Base-by-base conservation (phyloP, 2,797 vertebrate species). In the Avahi laniger region DNA sequence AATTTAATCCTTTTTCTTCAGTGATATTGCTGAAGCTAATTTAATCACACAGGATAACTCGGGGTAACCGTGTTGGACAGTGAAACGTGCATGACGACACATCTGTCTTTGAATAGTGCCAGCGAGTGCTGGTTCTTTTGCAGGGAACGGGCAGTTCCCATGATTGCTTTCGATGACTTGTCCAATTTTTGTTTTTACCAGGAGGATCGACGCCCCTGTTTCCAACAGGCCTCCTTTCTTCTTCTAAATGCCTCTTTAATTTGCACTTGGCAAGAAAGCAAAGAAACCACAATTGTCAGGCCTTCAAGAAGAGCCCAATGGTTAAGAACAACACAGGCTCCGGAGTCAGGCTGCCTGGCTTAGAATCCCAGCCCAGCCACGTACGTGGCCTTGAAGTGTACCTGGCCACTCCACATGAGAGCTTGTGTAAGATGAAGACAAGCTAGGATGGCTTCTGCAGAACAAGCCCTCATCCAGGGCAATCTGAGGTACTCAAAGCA, bases 131-230 rank as follows among this genome's bases (percentile, higher is more conserved):
- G 5, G 24, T 33, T 72, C 69, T 89, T 35, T 11, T 50, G 20
- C 9, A 2, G 5, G 20, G 5, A 0, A 7, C 0, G 11, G 22
- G 15, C 18, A 20, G n/a, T 22, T 83, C 20, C 28, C 0, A 1
- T 2, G 15, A 82, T 20, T 35, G 9, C 43, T 73, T 82, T 61
- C 28, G 33, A 46, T 12, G 35, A 79, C 4, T 35, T 52, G 30
- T 9, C 52, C 1, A 0, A n/a, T 41, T 38, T 43, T 59, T 0
- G 0, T 26, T 75, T 85, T 82, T 65, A 7, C 33, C 38, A 48
- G 26, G 6, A 28, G 48, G 24, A 50, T 2, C 4, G 15, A 52
- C 22, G 50, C 18, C 20, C 50, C 50, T 41, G 4, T 63, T 48
- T 65, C 67, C 3, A 92, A 67, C 26, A 57, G 28, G 11, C n/a